A percentile compares a stretch with the other conserved stretches of the same genome.
phyloP scores from a whole-genome alignment of 1,140 invertebrate species.

The Drosophila burlai region DNA sequence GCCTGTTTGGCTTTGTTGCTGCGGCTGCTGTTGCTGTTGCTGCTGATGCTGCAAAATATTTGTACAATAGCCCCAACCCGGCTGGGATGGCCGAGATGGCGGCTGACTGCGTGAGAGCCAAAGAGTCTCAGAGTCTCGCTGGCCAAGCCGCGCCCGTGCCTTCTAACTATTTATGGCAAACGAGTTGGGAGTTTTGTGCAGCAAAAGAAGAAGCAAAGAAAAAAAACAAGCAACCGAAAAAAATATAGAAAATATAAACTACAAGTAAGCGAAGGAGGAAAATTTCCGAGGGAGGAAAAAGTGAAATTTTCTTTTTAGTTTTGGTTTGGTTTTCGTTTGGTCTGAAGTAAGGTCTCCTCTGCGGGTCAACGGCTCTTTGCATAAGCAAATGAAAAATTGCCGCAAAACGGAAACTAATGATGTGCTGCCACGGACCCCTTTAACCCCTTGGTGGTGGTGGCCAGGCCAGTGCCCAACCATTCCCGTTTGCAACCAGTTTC shows the following conservation, averaged over 20 bases:
- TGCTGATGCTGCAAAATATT: slow-evolving; percentile 63
- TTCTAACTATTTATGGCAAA: slow-evolving; percentile 84
- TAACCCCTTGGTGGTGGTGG: slow-evolving; percentile 1
- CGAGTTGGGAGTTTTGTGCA: slow-evolving; percentile 55
- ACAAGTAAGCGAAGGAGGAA: background rate
- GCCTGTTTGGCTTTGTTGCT: slow-evolving; percentile 31
- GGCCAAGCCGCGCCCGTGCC: slow-evolving; percentile 75
- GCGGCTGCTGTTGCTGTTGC: slow-evolving; percentile 34
- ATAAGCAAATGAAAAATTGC: slow-evolving; percentile 84
- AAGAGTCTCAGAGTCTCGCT: slow-evolving; percentile 50
- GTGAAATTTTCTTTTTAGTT: slow-evolving; percentile 55
- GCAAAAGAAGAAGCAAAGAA: too few relatives aligned
- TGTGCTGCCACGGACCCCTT: slow-evolving; percentile 62
- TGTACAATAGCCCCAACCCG: slow-evolving; percentile 63
- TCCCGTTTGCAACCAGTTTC: slow-evolving; percentile 40
- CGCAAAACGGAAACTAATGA: slow-evolving; percentile 85
- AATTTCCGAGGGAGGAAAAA: slow-evolving; percentile 34
- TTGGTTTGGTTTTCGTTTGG: background rate
- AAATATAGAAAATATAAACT: background rate
- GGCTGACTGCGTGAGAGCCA: slow-evolving; percentile 56
- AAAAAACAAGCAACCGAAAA: background rate
- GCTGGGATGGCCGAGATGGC: slow-evolving; percentile 24
- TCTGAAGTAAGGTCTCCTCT: slow-evolving; percentile 15
- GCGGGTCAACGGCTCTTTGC: slow-evolving; percentile 74
- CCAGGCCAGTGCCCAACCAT: slow-evolving; percentile 19